Conservation (phyloP, 2,797 vertebrate species). For the Clamator glandarius region DNA sequence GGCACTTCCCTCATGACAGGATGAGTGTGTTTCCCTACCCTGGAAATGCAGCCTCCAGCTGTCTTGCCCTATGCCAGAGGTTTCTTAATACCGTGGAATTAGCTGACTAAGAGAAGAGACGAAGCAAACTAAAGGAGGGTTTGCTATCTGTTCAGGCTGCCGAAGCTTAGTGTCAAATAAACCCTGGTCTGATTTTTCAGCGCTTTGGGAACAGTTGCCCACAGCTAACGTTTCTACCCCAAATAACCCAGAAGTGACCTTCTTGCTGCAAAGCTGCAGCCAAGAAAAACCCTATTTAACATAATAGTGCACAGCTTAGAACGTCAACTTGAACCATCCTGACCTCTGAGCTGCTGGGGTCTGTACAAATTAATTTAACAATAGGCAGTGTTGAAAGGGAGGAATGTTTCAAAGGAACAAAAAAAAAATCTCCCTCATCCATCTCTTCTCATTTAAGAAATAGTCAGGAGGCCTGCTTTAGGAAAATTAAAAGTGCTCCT, state of each 20-base stretch:
- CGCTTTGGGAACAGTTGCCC: conserved; percentile 54
- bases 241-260: conserved; percentile 38
- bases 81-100: conserved; percentile 51
- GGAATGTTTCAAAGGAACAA: conserved; percentile 58
- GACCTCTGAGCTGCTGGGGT: conserved; percentile 55
- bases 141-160: background rate
- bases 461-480: conserved; percentile 53
- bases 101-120: conserved; percentile 60
- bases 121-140: conserved; percentile 29
- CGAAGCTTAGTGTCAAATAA: conserved; percentile 45
- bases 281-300: conserved; percentile 63
- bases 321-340: conserved; percentile 72
- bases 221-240: conserved; percentile 55
- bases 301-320: conserved; percentile 69
- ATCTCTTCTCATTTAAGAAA: conserved; percentile 31
- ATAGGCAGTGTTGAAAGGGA: conserved; percentile 40
- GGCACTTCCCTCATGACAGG: conserved; percentile 19
- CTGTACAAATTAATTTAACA: conserved; percentile 66
- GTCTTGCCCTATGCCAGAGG: conserved; percentile 29
- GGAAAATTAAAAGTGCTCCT: conserved; percentile 54
- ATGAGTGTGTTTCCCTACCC: background rate
- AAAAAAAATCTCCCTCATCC: conserved; percentile 14
- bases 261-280: conserved; percentile 21
- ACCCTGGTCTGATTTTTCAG: conserved; percentile 25
- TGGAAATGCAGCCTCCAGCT: conserved; percentile 61